phyloP scores from a whole-genome alignment of 2,797 vertebrate genomes.

The Alosa sapidissima region DNA sequence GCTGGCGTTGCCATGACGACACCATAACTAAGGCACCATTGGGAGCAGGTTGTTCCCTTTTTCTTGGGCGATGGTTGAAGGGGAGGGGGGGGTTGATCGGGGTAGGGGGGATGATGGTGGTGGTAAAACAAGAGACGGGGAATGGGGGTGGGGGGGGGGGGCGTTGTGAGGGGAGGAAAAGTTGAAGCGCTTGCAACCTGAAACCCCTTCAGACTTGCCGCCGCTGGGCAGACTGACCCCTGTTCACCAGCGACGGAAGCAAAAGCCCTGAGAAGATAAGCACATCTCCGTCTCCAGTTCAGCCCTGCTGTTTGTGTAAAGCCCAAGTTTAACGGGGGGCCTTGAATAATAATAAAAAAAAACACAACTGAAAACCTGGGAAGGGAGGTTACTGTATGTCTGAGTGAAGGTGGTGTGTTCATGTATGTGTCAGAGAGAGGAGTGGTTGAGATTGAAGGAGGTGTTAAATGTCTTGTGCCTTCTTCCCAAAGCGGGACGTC shows the following conservation, averaged over 20 bases:
- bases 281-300: neutral
- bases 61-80: conserved; percentile 35
- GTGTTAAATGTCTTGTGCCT: conserved; percentile 18
- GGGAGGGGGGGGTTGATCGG: neutral
- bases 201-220: conserved; percentile 2
- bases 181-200: conserved; percentile 2
- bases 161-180: conserved; percentile 2
- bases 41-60: conserved; percentile 49
- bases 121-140: conserved; percentile 8
- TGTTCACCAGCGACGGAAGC: neutral
- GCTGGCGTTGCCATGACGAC: conserved; percentile 57
- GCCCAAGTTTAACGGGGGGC: neutral
- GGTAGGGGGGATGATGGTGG: neutral
- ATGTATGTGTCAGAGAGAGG: neutral
- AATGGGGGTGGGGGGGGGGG: too few species aligned
- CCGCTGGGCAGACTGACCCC: neutral
- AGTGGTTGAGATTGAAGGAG: neutral
- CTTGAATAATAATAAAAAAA: neutral
- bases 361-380: neutral
- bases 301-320: neutral
- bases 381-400: neutral
- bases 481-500: conserved; percentile 45
- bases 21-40: conserved; percentile 59
- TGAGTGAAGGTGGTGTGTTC: conserved; percentile 5
- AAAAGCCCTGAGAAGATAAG: conserved; percentile 10